Conservation (phyloP, 2,888 invertebrate genomes). For the Hypercompe scribonia region DNA sequence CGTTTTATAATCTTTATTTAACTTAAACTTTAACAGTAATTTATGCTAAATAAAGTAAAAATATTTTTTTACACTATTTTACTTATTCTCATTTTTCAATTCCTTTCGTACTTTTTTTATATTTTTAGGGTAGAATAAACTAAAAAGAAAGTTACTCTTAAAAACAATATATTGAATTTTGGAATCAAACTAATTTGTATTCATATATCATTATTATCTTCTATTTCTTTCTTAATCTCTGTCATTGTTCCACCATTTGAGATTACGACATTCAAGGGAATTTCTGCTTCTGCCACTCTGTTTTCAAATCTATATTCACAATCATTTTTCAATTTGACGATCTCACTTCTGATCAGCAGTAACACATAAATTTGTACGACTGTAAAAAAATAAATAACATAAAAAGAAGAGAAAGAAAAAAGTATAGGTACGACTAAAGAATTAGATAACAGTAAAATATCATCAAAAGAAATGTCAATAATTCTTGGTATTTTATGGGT, state of each 20-base stretch:
- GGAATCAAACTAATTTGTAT: too few relatives aligned
- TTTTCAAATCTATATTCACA: constrained; percentile 30
- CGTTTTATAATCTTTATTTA: too few relatives aligned
- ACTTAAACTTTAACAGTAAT: too few relatives aligned
- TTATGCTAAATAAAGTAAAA: too few relatives aligned
- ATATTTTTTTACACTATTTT: too few relatives aligned
- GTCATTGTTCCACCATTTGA: neutral
- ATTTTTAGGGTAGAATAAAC: too few relatives aligned
- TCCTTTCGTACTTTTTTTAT: too few relatives aligned
- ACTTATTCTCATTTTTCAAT: too few relatives aligned
- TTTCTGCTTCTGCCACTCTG: constrained; percentile 17
- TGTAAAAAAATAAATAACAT: constrained; percentile 24
- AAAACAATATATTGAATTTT: neutral
- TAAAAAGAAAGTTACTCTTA: neutral
- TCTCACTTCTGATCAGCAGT: constrained; percentile 39
- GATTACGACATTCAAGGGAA: neutral
- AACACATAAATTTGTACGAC: constrained; percentile 37
- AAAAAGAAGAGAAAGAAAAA: neutral
- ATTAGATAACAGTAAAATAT: too few relatives aligned
- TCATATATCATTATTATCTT: neutral
- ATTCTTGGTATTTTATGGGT: too few relatives aligned
- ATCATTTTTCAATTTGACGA: constrained; percentile 31
- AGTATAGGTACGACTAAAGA: too few relatives aligned
- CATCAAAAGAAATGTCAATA: too few relatives aligned
- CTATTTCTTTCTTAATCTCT: neutral